These are phyloP conservation scores for Hypotaenidia philippensis DNA, from an alignment of 2,797 vertebrate genomes.

Conservation along the genomic window DNA sequence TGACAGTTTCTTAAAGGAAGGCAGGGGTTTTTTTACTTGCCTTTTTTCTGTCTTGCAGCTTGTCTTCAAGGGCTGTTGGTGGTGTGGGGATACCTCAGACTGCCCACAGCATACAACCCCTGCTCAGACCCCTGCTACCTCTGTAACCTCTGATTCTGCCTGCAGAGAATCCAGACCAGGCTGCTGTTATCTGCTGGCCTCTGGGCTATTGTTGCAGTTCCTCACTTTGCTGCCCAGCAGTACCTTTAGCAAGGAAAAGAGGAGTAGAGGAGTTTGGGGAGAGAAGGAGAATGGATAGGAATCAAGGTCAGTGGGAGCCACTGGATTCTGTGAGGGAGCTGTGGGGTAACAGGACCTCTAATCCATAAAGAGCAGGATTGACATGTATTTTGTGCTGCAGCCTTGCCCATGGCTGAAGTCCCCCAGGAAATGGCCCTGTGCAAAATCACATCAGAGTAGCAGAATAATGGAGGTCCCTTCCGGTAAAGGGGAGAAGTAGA, in stretches of 20 bases:
- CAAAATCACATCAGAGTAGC: not conserved
- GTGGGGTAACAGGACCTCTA: not conserved
- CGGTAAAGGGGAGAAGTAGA: not conserved
- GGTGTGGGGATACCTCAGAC: not conserved
- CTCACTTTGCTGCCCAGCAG: not conserved
- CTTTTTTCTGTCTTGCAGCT: not conserved
- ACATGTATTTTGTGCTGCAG: not conserved
- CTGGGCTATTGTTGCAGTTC: not conserved
- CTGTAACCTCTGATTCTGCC: not conserved
- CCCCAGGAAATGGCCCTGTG: not conserved
- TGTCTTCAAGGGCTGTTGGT: not conserved
- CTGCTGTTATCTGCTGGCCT: not conserved
- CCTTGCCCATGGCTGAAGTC: not conserved
- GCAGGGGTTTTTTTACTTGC: not conserved
- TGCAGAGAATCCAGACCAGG: not conserved
- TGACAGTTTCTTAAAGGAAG: not conserved
- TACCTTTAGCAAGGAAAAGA: not conserved
- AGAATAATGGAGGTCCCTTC: not conserved
- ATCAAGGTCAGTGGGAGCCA: not conserved
- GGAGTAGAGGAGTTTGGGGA: not conserved
- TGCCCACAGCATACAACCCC: not conserved
- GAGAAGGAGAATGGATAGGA: not conserved
- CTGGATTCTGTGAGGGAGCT: not conserved
- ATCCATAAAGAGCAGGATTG: accelerated
- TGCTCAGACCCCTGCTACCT: not conserved